phyloP scores from a whole-genome alignment of 1,140 invertebrate genomes.

The Drosophila repletoides region DNA sequence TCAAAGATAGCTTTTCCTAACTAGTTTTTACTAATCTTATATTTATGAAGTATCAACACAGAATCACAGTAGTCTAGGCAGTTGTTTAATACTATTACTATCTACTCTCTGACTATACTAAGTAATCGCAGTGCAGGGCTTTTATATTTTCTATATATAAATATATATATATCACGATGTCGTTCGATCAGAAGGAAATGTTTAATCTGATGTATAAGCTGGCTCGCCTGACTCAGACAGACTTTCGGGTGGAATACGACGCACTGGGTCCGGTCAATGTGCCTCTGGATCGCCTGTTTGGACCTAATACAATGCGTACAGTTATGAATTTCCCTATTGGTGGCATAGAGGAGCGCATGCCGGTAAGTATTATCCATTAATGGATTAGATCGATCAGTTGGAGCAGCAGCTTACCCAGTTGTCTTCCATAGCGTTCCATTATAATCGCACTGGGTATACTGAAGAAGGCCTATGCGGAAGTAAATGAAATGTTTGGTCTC shows the following conservation, averaged over 20 bases:
- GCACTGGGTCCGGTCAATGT: slow-evolving; percentile 97
- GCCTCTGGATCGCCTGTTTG: slow-evolving; percentile 96
- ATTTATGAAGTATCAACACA: too few relatives aligned
- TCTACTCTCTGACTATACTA: not conserved
- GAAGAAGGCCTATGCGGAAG: slow-evolving; percentile 97
- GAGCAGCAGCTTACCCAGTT: too few relatives aligned
- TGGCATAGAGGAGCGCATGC: slow-evolving; percentile 94
- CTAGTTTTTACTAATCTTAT: too few relatives aligned
- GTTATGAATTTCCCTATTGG: slow-evolving; percentile 98
- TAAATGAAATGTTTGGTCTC: slow-evolving; percentile 95
- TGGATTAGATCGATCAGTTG: not conserved
- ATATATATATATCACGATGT: slow-evolving; percentile 42
- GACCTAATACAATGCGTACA: slow-evolving; percentile 96
- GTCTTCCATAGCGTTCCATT: slow-evolving; percentile 88
- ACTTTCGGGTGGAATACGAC: slow-evolving; percentile 90
- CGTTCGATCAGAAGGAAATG: slow-evolving; percentile 67
- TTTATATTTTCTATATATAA: not conserved
- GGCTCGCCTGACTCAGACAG: slow-evolving; percentile 34
- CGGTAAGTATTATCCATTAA: slow-evolving; percentile 85
- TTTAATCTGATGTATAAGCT: slow-evolving; percentile 60
- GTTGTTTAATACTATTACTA: not conserved
- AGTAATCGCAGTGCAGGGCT: not conserved
- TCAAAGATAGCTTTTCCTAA: too few relatives aligned
- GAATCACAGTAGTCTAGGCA: not conserved
- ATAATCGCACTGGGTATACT: slow-evolving; percentile 97